Evolutionary conservation across 64 coral and sea anemone genomes (phyloP), one percentile per base, ranked within the genome.

Genomic region (Montipora efflorescens): DNA sequence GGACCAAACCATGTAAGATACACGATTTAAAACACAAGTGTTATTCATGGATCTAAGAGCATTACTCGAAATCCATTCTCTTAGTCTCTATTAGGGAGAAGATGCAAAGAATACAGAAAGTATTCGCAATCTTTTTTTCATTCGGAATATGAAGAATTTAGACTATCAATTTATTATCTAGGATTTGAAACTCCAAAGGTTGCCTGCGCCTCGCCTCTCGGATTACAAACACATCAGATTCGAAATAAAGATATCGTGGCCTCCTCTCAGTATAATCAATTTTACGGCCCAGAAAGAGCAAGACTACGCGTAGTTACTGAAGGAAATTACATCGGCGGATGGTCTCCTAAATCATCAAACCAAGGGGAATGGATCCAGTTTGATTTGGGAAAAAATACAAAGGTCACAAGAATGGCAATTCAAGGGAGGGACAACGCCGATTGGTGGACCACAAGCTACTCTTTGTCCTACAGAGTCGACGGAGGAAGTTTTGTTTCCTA

Each of bases 251-350:
- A 59, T 36, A 83, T 83, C 1, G 58, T 83, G 15, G 23, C 80
- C 14, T 83, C 80, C 20, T 83, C 80, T 3, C 58, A 83, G 43
- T 67, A 83, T 28, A 83, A 83, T 18, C 13, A 18, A 18, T 83
- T 67, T 13, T 67, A 83, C 58, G 80, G 80, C 66, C 58, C 80
- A 46, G 58, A 83, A 83, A 66, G 80, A 67, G 80, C 80, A 67
- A 43, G 80, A 8, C 36, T 83, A 23, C 80, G 80, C 7, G 6
- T 47, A 47, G 80, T 83, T 5, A 83, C 58, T 19, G 11, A 46
- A 83, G 80, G 80, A 83, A 83, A 59, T 25, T 83, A 18, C 43
- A 67, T 83, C 80, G 80, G 80, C 25, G 80, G 80, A 83, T 83
- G 80, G 80, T 83, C 80, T 67, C 80, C 80, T 8, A 83, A 83